Conservation (phyloP, 92 coral and sea anemone genomes). For the Epizoanthus ramosus region DNA sequence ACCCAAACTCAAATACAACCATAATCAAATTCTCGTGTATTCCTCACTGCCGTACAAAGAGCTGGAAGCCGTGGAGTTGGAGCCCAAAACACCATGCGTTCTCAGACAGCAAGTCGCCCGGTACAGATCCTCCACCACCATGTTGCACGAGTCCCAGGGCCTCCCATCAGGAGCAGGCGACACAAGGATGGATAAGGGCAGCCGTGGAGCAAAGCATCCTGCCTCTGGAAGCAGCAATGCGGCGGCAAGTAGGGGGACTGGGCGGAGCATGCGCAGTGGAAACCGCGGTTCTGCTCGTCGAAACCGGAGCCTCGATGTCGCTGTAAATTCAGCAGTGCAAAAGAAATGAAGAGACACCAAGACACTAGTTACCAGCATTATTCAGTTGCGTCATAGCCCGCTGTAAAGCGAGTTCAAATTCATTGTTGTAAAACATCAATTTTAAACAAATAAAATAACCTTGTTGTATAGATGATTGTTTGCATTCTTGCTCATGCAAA, state of each 20-base stretch:
- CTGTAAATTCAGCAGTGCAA: too few species aligned
- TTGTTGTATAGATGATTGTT: too few species aligned
- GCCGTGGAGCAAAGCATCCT: slow-evolving; percentile 19
- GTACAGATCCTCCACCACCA: slow-evolving; percentile 41
- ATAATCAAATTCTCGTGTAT: slow-evolving; percentile 90
- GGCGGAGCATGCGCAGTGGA: slow-evolving; percentile 31
- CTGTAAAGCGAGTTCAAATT: too few species aligned
- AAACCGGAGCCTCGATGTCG: neutral
- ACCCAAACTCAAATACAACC: slow-evolving; percentile 84
- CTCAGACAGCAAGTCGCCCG: slow-evolving; percentile 53
- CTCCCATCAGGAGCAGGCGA: slow-evolving; percentile 17
- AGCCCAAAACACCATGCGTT: slow-evolving; percentile 82
- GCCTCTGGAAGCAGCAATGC: neutral
- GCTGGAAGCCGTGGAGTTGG: slow-evolving; percentile 70
- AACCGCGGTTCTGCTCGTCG: slow-evolving; percentile 41
- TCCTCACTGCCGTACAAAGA: slow-evolving; percentile 90
- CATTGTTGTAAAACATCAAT: too few species aligned
- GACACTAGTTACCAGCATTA: too few species aligned
- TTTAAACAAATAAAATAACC: too few species aligned
- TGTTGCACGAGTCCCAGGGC: slow-evolving; percentile 33
- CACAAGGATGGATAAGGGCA: slow-evolving; percentile 14
- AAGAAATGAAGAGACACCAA: too few species aligned
- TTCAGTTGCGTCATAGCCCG: too few species aligned
- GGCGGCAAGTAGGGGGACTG: slow-evolving; percentile 11
- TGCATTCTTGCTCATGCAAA: too few species aligned